Conservation (phyloP, 2,113 vertebrate species). For the Seriola quinqueradiata region DNA sequence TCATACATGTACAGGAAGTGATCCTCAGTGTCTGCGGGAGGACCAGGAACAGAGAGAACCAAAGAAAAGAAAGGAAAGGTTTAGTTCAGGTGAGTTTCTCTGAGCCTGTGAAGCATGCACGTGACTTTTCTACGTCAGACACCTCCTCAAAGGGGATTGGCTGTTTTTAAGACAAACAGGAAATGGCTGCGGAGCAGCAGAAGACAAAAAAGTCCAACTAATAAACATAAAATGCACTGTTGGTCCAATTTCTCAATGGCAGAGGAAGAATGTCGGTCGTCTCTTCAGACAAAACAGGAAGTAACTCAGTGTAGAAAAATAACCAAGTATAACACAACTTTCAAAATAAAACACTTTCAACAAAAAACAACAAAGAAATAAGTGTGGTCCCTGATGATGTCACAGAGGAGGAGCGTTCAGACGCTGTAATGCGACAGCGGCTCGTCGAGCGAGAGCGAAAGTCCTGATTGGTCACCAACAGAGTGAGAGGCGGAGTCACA, state of each 20-base stretch:
- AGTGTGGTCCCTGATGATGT: constrained; percentile 35
- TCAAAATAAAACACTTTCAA: constrained; percentile 8
- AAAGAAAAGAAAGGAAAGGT: constrained; percentile 82
- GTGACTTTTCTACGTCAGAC: constrained; percentile 43
- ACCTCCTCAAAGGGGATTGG: constrained; percentile 24
- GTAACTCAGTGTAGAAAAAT: constrained; percentile 84
- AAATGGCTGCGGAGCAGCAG: not conserved
- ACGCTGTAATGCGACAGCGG: not conserved
- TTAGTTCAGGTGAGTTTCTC: constrained; percentile 35
- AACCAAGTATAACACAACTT: constrained; percentile 32
- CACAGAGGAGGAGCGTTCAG: not conserved
- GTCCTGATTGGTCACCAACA: too few relatives aligned
- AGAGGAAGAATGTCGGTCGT: constrained; percentile 83
- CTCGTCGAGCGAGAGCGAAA: not conserved
- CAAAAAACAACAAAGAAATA: not conserved
- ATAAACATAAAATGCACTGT: constrained; percentile 76
- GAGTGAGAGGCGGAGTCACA: too few relatives aligned
- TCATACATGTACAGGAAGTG: constrained; percentile 87
- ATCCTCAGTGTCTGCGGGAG: constrained; percentile 88
- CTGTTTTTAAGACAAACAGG: constrained; percentile 21
- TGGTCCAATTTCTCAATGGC: constrained; percentile 90
- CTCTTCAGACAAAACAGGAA: constrained; percentile 93
- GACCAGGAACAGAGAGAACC: constrained; percentile 89
- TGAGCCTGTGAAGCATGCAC: constrained; percentile 64
- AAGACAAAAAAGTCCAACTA: not conserved